These are phyloP conservation scores for crab-eating macaque (Macaca fascicularis) DNA, from an alignment of 2,113 vertebrate species.

Conservation along the genomic window T2T-MFA8v1.1 NC_088394.1:17558501-17559000, in stretches of 20 bases:
- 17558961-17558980: background rate
- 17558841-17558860: fast-evolving
- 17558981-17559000: background rate
- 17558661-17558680: background rate
- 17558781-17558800: background rate
- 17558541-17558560: background rate
- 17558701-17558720: background rate
- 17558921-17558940: background rate
- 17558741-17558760: background rate
- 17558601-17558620: conserved; percentile 71
- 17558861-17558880: background rate
- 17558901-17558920: background rate
- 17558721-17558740: background rate
- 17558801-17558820: fast-evolving
- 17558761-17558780: background rate
- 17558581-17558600: conserved; percentile 68
- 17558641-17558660: conserved; percentile 63
- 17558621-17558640: conserved; percentile 62
- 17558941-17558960: background rate
- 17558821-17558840: background rate
- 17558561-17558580: conserved; percentile 30
- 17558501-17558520: background rate
- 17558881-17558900: background rate
- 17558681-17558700: background rate
- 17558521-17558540: background rate